phyloP scores from a whole-genome alignment of 1,140 invertebrate species.

The Megathymus violae region DNA sequence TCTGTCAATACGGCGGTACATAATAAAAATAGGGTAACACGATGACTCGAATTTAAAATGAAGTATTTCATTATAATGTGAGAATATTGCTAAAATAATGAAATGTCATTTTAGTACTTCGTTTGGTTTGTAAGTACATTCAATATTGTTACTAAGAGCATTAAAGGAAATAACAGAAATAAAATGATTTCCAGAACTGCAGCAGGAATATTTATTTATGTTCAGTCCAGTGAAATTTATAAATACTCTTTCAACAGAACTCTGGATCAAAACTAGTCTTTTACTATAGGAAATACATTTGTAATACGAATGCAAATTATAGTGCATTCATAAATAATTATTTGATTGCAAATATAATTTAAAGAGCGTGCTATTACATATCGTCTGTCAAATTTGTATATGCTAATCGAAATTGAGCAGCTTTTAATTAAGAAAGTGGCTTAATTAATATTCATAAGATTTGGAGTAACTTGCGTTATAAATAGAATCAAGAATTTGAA shows the following conservation, averaged over 20 bases:
- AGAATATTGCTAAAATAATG: too few relatives aligned
- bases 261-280: neutral
- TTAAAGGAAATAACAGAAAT: too few relatives aligned
- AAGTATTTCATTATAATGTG: too few relatives aligned
- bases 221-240: too few relatives aligned
- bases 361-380: slow-evolving; percentile 11
- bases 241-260: slow-evolving; percentile 6
- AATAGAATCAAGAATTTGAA: neutral
- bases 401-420: slow-evolving; percentile 16
- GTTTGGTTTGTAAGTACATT: too few relatives aligned
- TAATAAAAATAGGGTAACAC: too few relatives aligned
- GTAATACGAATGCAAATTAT: neutral
- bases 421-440: slow-evolving; percentile 33
- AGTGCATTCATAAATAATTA: slow-evolving; percentile 5
- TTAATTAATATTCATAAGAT: slow-evolving; percentile 31
- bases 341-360: slow-evolving; percentile 20
- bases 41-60: too few relatives aligned
- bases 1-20: neutral
- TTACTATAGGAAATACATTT: neutral
- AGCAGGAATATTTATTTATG: too few relatives aligned
- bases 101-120: too few relatives aligned
- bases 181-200: too few relatives aligned
- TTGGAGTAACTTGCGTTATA: slow-evolving; percentile 13
- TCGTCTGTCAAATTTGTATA: slow-evolving; percentile 30
- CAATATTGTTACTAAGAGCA: too few relatives aligned